These are phyloP conservation scores for Micromys minutus DNA, from an alignment of 2,113 vertebrate genomes.

Conservation along the genomic window DNA sequence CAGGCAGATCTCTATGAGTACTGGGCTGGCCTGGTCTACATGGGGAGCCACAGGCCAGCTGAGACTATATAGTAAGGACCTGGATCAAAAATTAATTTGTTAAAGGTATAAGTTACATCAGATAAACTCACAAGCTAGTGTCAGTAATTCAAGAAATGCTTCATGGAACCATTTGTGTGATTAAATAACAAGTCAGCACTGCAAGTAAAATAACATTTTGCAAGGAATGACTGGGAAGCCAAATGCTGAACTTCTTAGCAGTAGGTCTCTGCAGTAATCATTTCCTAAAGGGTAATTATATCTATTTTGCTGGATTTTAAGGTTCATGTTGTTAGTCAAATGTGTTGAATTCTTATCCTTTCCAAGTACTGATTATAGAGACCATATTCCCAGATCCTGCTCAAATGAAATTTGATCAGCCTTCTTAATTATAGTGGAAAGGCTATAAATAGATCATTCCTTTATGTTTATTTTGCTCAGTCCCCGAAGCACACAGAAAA, in stretches of 20 bases:
- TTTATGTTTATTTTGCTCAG: not conserved
- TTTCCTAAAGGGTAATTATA: not conserved
- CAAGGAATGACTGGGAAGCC: not conserved
- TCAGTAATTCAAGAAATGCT: slow-evolving; percentile 12
- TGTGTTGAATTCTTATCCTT: slow-evolving; percentile 34
- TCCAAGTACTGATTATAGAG: not conserved
- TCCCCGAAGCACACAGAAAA: not conserved
- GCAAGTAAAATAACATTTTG: not conserved
- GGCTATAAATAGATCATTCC: not conserved
- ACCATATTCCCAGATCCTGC: not conserved
- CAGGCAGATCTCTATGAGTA: not conserved
- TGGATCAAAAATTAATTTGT: not conserved
- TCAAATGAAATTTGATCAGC: not conserved
- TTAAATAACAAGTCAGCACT: not conserved
- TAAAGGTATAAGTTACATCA: not conserved
- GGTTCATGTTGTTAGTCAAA: not conserved
- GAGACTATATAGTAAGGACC: not conserved
- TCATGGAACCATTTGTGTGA: slow-evolving; percentile 5
- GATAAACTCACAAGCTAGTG: not conserved
- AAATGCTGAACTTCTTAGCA: slow-evolving; percentile 14
- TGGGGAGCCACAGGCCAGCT: not conserved
- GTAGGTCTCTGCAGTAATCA: not conserved
- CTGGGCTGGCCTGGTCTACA: not conserved
- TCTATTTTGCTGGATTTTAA: slow-evolving; percentile 7
- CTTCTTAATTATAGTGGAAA: not conserved